Base-by-base conservation (phyloP, 2,888 invertebrate species). In the Drosophila meridiana region DNA sequence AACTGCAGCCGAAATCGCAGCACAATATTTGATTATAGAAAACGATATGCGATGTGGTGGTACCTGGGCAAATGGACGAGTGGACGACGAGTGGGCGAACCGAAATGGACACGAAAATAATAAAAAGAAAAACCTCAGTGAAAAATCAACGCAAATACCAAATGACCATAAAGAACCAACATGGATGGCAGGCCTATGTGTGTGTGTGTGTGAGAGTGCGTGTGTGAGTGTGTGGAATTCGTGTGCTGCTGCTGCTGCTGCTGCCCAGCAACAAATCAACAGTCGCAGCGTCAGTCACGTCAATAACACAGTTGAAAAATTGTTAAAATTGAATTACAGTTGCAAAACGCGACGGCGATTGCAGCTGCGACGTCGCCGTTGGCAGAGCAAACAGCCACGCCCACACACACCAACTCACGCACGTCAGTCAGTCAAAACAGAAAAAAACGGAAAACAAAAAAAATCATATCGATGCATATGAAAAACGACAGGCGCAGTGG, bases 301-400 rank as follows among this genome's bases (percentile, higher is more conserved):
- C 91, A 92, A 91, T 91, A 91, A 90, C 91, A 88, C 91, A 92
- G 91, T 91, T 91, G 91, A 91, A 91, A 91, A 91, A 91, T 92
- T 91, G 91, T 91, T 91, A 92, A 91, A 91, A 91, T 91, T 91
- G 87, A 87, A 87, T 87, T 87, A 87, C 87, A 87, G 87, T 90
- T 87, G 90, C 88, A 90, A 89, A 86, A 82, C 90, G 90, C 88
- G 81, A 79, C 71, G 71, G 65, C 77, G 87, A 83, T 75, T 77
- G 74, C 73, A 75, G 78, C 69, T 45, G 76, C 72, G 52, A 69
- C 66, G 75, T 50, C 45, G 55, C 43, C 79, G 79, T 61, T 63
- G 73, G 62, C 75, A 73, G 67, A 79, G 85, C 78, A 84, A 76
- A 82, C 68, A 81, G 69, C 66, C 84, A 67, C 81, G 59, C 71